Percentiles rank a stretch among this genome's conserved stretches.
These are phyloP conservation scores for Pseudomyrmex cubaensis DNA, from an alignment of 1,140 invertebrate genomes.

Conservation along the genomic window DNA sequence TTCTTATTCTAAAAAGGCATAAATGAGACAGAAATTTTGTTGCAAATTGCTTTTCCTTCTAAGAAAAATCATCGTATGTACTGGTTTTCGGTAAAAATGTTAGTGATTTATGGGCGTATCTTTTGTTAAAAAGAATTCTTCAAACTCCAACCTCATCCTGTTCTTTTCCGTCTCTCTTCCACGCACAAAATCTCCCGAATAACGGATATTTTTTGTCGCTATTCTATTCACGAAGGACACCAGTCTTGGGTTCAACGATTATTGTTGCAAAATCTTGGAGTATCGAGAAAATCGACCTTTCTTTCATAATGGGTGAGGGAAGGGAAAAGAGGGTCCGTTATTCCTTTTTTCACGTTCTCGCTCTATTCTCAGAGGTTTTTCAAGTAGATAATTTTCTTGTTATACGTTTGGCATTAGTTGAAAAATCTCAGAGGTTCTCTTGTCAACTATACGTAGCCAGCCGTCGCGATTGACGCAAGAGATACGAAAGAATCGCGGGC, in stretches of 20 bases:
- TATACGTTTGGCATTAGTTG: slow-evolving; percentile 81
- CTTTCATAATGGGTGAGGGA: too few species aligned
- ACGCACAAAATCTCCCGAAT: slow-evolving; percentile 71
- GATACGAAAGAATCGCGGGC: slow-evolving; percentile 68
- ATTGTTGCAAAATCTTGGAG: slow-evolving; percentile 77
- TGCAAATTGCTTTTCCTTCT: slow-evolving; percentile 55
- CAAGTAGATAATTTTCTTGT: slow-evolving; percentile 85
- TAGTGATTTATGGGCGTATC: slow-evolving; percentile 84
- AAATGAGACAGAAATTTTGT: slow-evolving; percentile 25
- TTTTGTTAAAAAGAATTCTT: slow-evolving; percentile 78
- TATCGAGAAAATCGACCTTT: slow-evolving; percentile 70
- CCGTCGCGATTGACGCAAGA: slow-evolving; percentile 72
- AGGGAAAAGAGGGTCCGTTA: background rate
- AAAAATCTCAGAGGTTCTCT: slow-evolving; percentile 62
- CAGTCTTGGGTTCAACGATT: slow-evolving; percentile 73
- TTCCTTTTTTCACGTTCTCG: slow-evolving; percentile 18
- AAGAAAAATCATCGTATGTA: slow-evolving; percentile 76
- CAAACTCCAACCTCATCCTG: slow-evolving; percentile 42
- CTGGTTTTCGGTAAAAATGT: slow-evolving; percentile 80
- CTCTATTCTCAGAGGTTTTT: slow-evolving; percentile 72
- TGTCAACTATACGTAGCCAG: slow-evolving; percentile 21
- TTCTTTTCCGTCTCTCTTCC: slow-evolving; percentile 27
- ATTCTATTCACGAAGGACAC: slow-evolving; percentile 79
- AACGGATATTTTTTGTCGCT: slow-evolving; percentile 85
- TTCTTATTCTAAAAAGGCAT: slow-evolving; percentile 34